These are phyloP conservation scores for Isotomurus palustris DNA, from an alignment of 2,888 invertebrate species.

Conservation along the genomic window DNA sequence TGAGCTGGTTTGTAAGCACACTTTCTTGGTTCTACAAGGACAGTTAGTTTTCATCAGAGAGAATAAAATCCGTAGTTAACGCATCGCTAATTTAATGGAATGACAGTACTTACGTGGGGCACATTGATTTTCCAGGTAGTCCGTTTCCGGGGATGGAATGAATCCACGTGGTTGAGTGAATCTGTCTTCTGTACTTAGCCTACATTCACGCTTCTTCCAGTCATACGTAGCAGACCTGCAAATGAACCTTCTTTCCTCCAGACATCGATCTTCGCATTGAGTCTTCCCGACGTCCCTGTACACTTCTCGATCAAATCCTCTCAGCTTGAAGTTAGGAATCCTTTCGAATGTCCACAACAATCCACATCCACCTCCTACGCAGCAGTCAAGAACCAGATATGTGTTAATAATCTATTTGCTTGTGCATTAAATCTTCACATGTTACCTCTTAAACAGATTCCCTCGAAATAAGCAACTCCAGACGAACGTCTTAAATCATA, in stretches of 20 bases:
- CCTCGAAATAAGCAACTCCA: constrained; percentile 50
- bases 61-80: not conserved
- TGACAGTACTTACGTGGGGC: constrained; percentile 49
- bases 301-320: constrained; percentile 49
- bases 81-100: not conserved
- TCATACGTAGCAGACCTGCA: constrained; percentile 56
- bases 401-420: too few relatives aligned
- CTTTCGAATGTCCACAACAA: constrained; percentile 54
- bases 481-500: constrained; percentile 48
- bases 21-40: constrained; percentile 46
- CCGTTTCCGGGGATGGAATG: constrained; percentile 51
- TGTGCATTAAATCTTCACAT: too few relatives aligned
- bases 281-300: constrained; percentile 49
- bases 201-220: constrained; percentile 52
- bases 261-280: constrained; percentile 54
- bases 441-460: constrained; percentile 49
- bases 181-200: constrained; percentile 54
- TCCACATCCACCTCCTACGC: constrained; percentile 49
- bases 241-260: constrained; percentile 53
- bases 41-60: too few relatives aligned
- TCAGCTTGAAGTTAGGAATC: constrained; percentile 52
- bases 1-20: constrained; percentile 50
- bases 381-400: not conserved
- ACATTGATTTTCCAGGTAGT: constrained; percentile 57
- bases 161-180: constrained; percentile 54